These are phyloP conservation scores for Eurystomus gularis DNA, from an alignment of 2,113 vertebrate genomes.

Conservation along the genomic window DNA sequence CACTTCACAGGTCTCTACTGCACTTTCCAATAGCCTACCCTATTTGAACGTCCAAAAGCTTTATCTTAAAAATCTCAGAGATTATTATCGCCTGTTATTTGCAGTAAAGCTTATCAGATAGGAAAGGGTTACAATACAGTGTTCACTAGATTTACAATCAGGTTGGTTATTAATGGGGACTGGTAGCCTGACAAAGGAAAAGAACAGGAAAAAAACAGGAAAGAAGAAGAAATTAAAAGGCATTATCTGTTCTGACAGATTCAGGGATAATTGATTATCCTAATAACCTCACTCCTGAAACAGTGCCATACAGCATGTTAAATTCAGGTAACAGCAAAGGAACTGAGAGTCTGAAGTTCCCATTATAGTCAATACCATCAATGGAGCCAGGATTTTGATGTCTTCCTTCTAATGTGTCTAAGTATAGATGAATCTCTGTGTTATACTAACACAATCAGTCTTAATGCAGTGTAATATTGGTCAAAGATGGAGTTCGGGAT, in stretches of 20 bases:
- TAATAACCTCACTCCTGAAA: not conserved
- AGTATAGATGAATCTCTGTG: not conserved
- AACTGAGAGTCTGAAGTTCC: not conserved
- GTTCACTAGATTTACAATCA: not conserved
- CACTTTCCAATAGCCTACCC: not conserved
- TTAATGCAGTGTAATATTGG: not conserved
- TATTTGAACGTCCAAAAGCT: not conserved
- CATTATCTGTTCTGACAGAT: not conserved
- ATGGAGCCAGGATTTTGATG: not conserved
- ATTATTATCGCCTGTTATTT: not conserved
- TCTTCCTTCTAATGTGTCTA: not conserved
- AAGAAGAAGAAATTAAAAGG: not conserved
- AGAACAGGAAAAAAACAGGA: not conserved
- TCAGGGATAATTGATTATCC: not conserved
- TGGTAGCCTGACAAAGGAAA: not conserved
- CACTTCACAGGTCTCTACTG: not conserved
- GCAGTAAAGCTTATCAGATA: not conserved
- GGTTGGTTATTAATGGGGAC: not conserved
- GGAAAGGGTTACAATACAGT: not conserved
- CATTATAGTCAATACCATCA: not conserved
- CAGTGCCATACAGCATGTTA: not conserved
- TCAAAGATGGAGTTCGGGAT: not conserved
- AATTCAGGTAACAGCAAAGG: not conserved
- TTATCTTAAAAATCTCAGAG: not conserved
- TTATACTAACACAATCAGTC: not conserved